Percentiles rank a stretch among this genome's conserved stretches.
These are phyloP conservation scores for Leptarthrus brevirostris DNA, from an alignment of 2,888 invertebrate species.

Conservation along the genomic window DNA sequence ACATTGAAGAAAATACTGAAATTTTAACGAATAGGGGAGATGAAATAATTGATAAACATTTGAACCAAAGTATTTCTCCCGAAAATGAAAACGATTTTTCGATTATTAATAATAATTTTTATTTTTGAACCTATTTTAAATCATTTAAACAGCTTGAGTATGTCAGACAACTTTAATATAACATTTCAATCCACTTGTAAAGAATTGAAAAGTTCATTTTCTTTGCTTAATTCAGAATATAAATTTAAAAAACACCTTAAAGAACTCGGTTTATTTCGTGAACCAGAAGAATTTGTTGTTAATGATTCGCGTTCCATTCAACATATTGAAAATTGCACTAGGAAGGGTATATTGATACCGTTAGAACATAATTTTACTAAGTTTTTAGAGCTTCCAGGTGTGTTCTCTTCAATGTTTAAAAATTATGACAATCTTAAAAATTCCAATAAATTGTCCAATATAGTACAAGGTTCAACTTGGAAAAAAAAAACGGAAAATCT, in stretches of 20 bases:
- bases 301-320: conserved; percentile 15
- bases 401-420: conserved; percentile 28
- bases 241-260: conserved; percentile 25
- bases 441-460: conserved; percentile 32
- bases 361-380: conserved; percentile 26
- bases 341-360: conserved; percentile 41
- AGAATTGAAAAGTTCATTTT: conserved; percentile 6
- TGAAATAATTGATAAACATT: too few species aligned
- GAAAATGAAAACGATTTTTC: too few species aligned
- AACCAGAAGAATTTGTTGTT: conserved; percentile 48
- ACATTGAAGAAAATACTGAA: too few species aligned
- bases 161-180: too few species aligned
- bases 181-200: too few species aligned
- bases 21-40: too few species aligned
- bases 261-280: conserved; percentile 18
- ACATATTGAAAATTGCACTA: not conserved
- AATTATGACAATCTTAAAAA: not conserved
- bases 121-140: too few species aligned
- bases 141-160: too few species aligned
- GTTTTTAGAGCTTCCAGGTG: conserved; percentile 40
- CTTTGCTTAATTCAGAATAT: conserved; percentile 28
- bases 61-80: too few species aligned
- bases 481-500: conserved; percentile 44
- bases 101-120: not conserved
- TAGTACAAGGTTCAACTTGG: conserved; percentile 41